Percentiles rank a stretch among this genome's conserved stretches.
phyloP scores from a whole-genome alignment of 1,140 invertebrate species.

The Tigriopus japonicus region DNA sequence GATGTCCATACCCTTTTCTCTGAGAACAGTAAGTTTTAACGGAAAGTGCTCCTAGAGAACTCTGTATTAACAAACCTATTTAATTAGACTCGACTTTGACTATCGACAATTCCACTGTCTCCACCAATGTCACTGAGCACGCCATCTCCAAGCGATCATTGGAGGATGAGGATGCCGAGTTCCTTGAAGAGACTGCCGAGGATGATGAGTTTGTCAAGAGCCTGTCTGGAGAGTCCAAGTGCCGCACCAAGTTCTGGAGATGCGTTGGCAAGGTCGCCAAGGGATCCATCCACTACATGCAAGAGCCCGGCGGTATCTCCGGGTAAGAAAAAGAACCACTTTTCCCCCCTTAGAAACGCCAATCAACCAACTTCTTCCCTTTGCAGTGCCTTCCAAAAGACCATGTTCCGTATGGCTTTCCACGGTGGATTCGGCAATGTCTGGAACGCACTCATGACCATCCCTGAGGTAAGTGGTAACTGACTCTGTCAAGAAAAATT shows the following conservation, averaged over 20 bases:
- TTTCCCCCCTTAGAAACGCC: no score
- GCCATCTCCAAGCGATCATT: no score
- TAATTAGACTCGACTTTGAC: not conserved
- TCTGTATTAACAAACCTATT: no score
- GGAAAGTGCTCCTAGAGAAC: no score
- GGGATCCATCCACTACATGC: constrained; percentile 2
- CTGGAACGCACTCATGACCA: constrained; percentile 1
- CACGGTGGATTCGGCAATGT: constrained; percentile 5
- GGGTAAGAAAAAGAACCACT: not conserved
- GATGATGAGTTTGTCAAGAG: not conserved
- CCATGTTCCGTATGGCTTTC: constrained; percentile 5
- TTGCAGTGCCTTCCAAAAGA: not conserved
- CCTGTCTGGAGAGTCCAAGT: not conserved
- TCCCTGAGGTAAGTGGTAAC: not conserved
- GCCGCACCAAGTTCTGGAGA: constrained; percentile 1
- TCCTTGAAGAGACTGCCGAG: not conserved
- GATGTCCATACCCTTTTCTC: not conserved
- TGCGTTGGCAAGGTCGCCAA: not conserved
- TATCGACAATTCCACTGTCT: not conserved
- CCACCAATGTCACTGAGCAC: not conserved
- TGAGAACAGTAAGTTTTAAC: no score
- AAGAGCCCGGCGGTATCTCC: constrained; percentile 2
- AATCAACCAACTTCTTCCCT: not conserved
- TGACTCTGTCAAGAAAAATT: not conserved
- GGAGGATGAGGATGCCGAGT: not conserved